Conservation (phyloP, 2,888 invertebrate genomes). For the Cephus nigrinus region DNA sequence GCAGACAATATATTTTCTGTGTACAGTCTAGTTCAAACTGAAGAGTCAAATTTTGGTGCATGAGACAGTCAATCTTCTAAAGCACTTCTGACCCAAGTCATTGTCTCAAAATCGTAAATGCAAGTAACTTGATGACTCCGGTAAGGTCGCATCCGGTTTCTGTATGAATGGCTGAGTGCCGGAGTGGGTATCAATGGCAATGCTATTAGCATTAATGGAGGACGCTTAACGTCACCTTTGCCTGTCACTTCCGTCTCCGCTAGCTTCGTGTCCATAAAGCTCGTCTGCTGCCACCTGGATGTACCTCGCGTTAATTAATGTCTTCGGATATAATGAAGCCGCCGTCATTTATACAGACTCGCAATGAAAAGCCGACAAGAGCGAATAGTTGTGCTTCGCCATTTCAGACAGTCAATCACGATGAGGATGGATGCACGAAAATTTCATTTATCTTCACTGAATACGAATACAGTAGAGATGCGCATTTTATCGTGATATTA, state of each 20-base stretch:
- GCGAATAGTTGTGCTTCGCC: neutral
- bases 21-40: neutral
- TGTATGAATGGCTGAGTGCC: neutral
- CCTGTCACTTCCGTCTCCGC: neutral
- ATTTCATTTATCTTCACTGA: neutral
- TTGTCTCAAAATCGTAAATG: neutral
- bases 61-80: neutral
- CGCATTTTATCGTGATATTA: neutral
- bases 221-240: constrained; percentile 16
- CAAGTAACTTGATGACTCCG: neutral
- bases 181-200: constrained; percentile 36
- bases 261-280: neutral
- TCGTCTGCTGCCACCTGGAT: neutral
- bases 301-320: neutral
- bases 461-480: too few species aligned
- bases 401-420: neutral
- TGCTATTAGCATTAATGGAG: constrained; percentile 44
- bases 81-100: neutral
- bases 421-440: neutral
- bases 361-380: neutral
- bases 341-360: neutral
- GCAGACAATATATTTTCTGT: neutral
- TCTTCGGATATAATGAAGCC: neutral
- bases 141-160: constrained; percentile 1
- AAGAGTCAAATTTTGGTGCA: neutral